A percentile compares a stretch with the other conserved stretches of the same genome.
These are phyloP conservation scores for Agrilus biguttatus DNA, from an alignment of 2,888 invertebrate species.

Conservation along the genomic window DNA sequence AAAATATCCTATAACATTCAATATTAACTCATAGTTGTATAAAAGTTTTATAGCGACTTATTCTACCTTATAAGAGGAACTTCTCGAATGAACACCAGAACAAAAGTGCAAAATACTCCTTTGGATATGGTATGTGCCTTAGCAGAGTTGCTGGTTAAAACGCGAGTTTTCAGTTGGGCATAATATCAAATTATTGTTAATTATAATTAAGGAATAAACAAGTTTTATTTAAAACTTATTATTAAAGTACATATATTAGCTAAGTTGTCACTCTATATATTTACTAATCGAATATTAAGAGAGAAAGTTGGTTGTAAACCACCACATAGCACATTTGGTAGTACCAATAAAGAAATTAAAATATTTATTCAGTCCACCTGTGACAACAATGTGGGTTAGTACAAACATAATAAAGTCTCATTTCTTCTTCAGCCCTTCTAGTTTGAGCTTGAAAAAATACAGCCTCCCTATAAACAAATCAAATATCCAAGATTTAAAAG, in stretches of 20 bases:
- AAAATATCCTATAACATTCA: not conserved
- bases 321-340: no score
- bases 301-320: no score
- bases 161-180: constrained; percentile 43
- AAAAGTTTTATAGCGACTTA: constrained; percentile 59
- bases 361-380: constrained; percentile 80
- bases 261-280: no score
- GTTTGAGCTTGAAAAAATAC: constrained; percentile 99
- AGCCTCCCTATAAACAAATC: constrained; percentile 46
- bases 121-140: constrained; percentile 46
- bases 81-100: constrained; percentile 43
- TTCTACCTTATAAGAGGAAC: constrained; percentile 53
- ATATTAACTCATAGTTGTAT: constrained; percentile 20
- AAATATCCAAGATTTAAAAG: not conserved
- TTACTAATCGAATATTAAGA: no score
- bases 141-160: constrained; percentile 40
- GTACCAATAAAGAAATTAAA: no score
- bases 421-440: constrained; percentile 92
- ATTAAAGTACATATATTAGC: no score
- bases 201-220: no score
- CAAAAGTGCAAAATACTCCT: constrained; percentile 39
- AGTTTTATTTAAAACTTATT: no score
- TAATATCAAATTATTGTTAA: no score
- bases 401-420: constrained; percentile 95
- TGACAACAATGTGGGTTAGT: constrained; percentile 84